phyloP scores from a whole-genome alignment of 2,888 invertebrate genomes.

The Acrobasis consociella region DNA sequence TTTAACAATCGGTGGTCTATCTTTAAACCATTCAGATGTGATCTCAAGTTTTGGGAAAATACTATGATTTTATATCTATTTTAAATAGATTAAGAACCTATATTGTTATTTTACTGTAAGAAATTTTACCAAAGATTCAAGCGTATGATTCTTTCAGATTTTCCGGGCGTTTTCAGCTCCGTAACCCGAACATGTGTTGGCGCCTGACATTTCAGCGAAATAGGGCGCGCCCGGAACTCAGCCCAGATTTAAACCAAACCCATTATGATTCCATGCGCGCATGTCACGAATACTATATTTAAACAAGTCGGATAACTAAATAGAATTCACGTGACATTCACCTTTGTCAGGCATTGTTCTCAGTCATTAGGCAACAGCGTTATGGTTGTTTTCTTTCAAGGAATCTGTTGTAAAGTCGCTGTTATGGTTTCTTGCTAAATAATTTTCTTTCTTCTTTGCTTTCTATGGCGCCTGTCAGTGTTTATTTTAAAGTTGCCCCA shows the following conservation, averaged over 20 bases:
- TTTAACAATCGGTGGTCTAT: too few species aligned
- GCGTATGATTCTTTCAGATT: background rate
- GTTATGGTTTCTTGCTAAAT: background rate
- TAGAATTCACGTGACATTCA: conserved; percentile 7
- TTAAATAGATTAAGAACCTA: too few species aligned
- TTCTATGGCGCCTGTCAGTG: too few species aligned
- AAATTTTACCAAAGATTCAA: too few species aligned
- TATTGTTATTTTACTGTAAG: too few species aligned
- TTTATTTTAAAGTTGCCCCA: too few species aligned
- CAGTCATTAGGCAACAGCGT: background rate
- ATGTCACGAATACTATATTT: conserved; percentile 14
- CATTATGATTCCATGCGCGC: conserved; percentile 27
- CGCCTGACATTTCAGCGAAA: conserved; percentile 35
- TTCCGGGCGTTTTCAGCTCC: background rate
- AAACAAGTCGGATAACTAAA: conserved; percentile 13
- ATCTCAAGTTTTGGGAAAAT: too few species aligned
- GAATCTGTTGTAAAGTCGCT: background rate
- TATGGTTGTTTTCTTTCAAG: background rate
- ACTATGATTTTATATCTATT: too few species aligned
- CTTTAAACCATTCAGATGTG: too few species aligned
- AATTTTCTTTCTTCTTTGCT: too few species aligned
- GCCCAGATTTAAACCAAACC: conserved; percentile 29
- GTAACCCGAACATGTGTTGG: background rate
- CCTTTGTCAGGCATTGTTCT: conserved; percentile 5
- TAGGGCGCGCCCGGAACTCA: conserved; percentile 31